phyloP scores from a whole-genome alignment of 2,888 invertebrate genomes.

The Mechanitis mazaeus region DNA sequence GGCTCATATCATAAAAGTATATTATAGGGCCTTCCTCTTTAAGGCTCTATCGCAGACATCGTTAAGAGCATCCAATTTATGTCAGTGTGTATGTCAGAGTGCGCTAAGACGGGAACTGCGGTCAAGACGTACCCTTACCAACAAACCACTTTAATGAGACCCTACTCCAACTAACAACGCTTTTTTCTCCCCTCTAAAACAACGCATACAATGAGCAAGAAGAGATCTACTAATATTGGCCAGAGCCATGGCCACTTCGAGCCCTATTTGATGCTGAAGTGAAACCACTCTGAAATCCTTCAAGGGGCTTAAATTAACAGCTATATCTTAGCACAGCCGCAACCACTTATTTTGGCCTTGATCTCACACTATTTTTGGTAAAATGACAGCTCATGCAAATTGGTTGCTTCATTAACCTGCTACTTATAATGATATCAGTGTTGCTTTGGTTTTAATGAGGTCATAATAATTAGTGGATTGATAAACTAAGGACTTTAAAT shows the following conservation, averaged over 20 bases:
- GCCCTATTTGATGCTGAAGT: constrained; percentile 57
- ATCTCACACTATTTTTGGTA: constrained; percentile 17
- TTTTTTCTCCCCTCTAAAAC: constrained; percentile 46
- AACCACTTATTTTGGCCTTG: constrained; percentile 26
- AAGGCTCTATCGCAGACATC: constrained; percentile 16
- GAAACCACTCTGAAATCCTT: constrained; percentile 31
- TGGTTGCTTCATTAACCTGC: constrained; percentile 11
- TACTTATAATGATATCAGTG: constrained; percentile 1
- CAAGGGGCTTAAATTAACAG: constrained; percentile 31
- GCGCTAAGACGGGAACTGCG: constrained; percentile 50
- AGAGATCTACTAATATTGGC: constrained; percentile 46
- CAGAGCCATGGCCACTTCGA: constrained; percentile 58
- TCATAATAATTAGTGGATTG: constrained; percentile 9
- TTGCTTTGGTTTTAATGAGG: background rate
- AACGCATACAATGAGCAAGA: constrained; percentile 37
- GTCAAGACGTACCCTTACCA: constrained; percentile 54
- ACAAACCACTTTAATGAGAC: constrained; percentile 39
- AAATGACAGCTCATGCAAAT: constrained; percentile 16
- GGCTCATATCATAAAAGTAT: constrained; percentile 4
- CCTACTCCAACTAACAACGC: constrained; percentile 37
- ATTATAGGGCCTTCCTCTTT: constrained; percentile 13
- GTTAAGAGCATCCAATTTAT: constrained; percentile 32
- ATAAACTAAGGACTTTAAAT: background rate
- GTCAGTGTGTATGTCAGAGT: constrained; percentile 35
- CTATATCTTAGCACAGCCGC: constrained; percentile 29